Evolutionary conservation across 2,888 invertebrate genomes (phyloP).

Genomic region (Aplocera efformata): DNA sequence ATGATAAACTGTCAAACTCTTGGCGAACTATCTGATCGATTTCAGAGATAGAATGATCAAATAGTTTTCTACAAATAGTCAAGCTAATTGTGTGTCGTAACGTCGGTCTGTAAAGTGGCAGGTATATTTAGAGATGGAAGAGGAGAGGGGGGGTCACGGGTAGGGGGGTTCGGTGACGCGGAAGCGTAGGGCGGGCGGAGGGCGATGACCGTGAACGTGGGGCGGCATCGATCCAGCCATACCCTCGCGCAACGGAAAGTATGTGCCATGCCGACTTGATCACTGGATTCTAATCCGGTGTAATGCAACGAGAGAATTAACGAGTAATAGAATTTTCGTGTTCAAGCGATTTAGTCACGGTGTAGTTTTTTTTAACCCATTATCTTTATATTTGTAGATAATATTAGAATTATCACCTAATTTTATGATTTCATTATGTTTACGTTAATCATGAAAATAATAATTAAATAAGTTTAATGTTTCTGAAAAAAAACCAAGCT

Average conservation of each 20-base stretch:
- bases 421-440: too few relatives aligned
- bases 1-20: neutral
- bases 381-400: too few relatives aligned
- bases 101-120: slow-evolving; percentile 63
- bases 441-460: too few relatives aligned
- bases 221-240: slow-evolving; percentile 77
- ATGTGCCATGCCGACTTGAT: slow-evolving; percentile 36
- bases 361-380: too few relatives aligned
- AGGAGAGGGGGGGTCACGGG: slow-evolving; percentile 29
- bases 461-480: too few relatives aligned
- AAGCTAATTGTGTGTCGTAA: slow-evolving; percentile 74
- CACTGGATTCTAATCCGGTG: slow-evolving; percentile 21
- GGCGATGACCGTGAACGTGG: slow-evolving; percentile 80
- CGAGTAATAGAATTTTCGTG: too few relatives aligned
- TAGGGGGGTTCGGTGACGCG: slow-evolving; percentile 59
- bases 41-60: slow-evolving; percentile 5
- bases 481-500: too few relatives aligned
- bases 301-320: neutral
- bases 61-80: slow-evolving; percentile 64
- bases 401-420: too few relatives aligned
- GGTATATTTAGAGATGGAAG: slow-evolving; percentile 66
- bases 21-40: neutral
- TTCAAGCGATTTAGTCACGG: too few relatives aligned
- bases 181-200: slow-evolving; percentile 79
- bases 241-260: slow-evolving; percentile 78